Evolutionary conservation across 2,797 vertebrate genomes (phyloP).

Genomic region (Anguilla obscura): DNA sequence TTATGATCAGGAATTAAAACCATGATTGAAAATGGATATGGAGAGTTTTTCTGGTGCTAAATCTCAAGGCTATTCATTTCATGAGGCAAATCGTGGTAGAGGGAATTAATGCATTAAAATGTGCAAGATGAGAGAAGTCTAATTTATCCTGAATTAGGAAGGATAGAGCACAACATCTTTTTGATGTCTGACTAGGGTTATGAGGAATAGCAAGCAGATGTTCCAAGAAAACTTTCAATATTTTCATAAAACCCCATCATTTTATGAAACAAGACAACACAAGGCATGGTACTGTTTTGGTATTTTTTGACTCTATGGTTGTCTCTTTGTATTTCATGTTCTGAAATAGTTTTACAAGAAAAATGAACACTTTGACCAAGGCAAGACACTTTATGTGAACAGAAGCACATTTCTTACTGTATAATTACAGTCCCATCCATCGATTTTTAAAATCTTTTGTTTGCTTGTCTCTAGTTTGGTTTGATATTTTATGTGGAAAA

Average conservation of each 20-base stretch:
- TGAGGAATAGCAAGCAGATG: conserved; percentile 63
- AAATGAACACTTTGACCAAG: neutral
- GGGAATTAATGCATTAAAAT: conserved; percentile 63
- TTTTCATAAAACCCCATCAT: conserved; percentile 58
- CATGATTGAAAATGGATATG: conserved; percentile 56
- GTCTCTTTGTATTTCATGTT: too few species aligned
- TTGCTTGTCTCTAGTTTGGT: too few species aligned
- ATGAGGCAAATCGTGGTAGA: conserved; percentile 67
- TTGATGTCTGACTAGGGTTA: conserved; percentile 68
- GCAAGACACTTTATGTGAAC: neutral
- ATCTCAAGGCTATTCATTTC: conserved; percentile 59
- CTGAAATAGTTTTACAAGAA: neutral
- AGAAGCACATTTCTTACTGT: neutral
- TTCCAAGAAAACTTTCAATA: conserved; percentile 62
- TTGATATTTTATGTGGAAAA: too few species aligned
- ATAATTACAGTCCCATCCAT: too few species aligned
- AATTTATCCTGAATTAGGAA: conserved; percentile 74
- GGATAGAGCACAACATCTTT: conserved; percentile 58
- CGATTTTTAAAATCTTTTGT: too few species aligned
- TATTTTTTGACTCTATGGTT: too few species aligned
- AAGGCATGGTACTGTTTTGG: too few species aligned
- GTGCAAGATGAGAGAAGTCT: conserved; percentile 64
- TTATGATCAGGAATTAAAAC: conserved; percentile 67
- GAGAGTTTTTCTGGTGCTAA: conserved; percentile 52
- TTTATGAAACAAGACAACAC: conserved; percentile 32